These are phyloP conservation scores for Mobula hypostoma DNA, from an alignment of 2,113 vertebrate species.

Conservation along the genomic window DNA sequence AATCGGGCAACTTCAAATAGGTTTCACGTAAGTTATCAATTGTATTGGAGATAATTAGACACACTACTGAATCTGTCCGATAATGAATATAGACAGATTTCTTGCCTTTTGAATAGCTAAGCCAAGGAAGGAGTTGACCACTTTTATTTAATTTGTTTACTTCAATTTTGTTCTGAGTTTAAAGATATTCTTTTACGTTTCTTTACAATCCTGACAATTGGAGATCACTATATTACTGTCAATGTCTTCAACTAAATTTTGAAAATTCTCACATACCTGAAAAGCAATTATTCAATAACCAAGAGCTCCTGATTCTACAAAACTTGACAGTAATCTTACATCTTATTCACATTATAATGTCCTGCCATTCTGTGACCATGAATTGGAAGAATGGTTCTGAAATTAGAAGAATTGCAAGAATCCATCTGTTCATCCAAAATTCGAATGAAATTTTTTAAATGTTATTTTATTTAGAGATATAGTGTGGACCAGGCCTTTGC, in stretches of 20 bases:
- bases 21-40: conserved; percentile 12
- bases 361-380: background rate
- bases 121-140: background rate
- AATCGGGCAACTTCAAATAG: background rate
- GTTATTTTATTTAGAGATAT: too few species aligned
- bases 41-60: background rate
- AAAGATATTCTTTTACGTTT: background rate
- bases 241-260: background rate
- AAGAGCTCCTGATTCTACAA: background rate
- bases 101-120: background rate
- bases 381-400: background rate
- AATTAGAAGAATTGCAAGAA: too few species aligned
- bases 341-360: background rate
- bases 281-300: background rate
- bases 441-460: too few species aligned
- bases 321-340: background rate
- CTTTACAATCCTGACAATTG: background rate
- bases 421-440: background rate
- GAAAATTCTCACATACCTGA: background rate
- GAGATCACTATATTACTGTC: background rate
- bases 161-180: background rate
- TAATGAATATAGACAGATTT: background rate
- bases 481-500: too few species aligned
- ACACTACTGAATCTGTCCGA: background rate
- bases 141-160: background rate